Evolutionary conservation across 2,888 invertebrate genomes (phyloP), one percentile per base, ranked within the genome.

Genomic region (Yponomeuta sedellus): DNA sequence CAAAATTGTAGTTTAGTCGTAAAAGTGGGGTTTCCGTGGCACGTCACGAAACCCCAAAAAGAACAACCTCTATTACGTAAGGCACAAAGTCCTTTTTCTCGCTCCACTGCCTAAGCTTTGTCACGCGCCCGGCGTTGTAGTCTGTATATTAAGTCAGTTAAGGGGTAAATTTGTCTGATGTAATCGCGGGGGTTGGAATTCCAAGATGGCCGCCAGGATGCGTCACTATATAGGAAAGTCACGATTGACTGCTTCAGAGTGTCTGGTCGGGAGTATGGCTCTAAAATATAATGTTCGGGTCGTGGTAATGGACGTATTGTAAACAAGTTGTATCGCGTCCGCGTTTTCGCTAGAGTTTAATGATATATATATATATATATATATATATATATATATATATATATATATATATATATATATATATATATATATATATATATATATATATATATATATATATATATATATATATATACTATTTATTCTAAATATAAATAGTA

Each of bases 161-260:
- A 75, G 75, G 81, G 74, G 73, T 74, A 74, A 75, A 79, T 80
- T 82, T 73, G 78, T 71, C 69, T 81, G 80, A 67, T 63, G 57
- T 57, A 67, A 70, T 68, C 68, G 59, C 66, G 28, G 69, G 72
- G 68, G 71, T 75, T 76, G 85, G 87, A 86, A 88, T 85, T 85
- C 74, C 79, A 85, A 83, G 74, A 84, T 84, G 84, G 85, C 82
- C 76, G 76, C 69, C 85, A 83, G 84, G 86, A 86, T 86, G 83
- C 80, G 79, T 77, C 71, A 73, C 44, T 12, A 34, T 79, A 80
- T 81, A 85, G 44, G 44, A 87, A 88, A 88, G 86, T 84, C 80
- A 83, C 78, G 84, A 80, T 79, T 77, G 79, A 79, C 75, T 78
- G 79, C 79, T 80, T 79, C 85, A 85, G 86, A 86, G 88, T 82